A percentile compares a stretch with the other conserved stretches of the same genome.
These are phyloP conservation scores for Plutomurus gul DNA, from an alignment of 1,140 invertebrate species.

Conservation along the genomic window DNA sequence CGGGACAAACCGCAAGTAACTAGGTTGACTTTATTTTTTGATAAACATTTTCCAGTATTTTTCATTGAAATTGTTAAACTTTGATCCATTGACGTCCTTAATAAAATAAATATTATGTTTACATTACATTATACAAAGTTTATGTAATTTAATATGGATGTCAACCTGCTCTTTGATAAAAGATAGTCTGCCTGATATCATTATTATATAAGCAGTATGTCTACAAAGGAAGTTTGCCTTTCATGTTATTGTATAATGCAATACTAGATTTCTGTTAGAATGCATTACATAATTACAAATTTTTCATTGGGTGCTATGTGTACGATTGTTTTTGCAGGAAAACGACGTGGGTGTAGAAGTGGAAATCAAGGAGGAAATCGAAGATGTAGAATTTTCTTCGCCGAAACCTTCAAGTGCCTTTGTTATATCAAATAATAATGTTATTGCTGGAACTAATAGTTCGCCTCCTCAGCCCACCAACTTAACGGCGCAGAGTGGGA, in stretches of 20 bases:
- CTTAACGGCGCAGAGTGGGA: background rate
- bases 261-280: no score
- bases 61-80: background rate
- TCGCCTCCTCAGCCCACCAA: background rate
- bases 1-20: no score
- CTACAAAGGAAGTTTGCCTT: no score
- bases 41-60: slow-evolving; percentile 9
- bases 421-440: slow-evolving; percentile 47
- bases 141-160: no score
- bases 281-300: no score
- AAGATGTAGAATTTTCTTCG: slow-evolving; percentile 52
- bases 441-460: background rate
- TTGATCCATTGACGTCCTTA: background rate
- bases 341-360: slow-evolving; percentile 39
- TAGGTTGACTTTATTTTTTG: background rate
- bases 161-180: no score
- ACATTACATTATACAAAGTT: no score
- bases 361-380: slow-evolving; percentile 42
- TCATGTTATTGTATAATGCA: no score
- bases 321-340: slow-evolving; percentile 36
- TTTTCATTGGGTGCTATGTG: no score
- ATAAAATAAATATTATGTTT: background rate
- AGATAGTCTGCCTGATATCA: no score
- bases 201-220: no score
- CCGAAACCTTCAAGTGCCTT: slow-evolving; percentile 51